Evolutionary conservation across 2,888 invertebrate genomes (phyloP).

Genomic region (Belgica antarctica): DNA sequence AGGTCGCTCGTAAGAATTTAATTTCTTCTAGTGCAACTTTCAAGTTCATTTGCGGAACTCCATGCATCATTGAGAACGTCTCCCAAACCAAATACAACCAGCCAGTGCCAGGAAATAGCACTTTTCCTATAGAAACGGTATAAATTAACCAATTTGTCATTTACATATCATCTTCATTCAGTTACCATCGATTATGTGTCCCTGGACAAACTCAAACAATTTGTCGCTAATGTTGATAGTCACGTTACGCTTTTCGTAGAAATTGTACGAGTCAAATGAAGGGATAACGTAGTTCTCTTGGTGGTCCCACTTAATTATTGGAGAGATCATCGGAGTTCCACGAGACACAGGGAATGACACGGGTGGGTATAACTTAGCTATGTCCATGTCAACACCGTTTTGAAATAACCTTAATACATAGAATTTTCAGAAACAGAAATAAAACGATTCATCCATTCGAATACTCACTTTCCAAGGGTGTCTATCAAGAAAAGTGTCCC

Average conservation of each 20-base stretch:
- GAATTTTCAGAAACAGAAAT: too few relatives aligned
- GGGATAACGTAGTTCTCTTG: constrained; percentile 69
- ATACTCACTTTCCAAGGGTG: constrained; percentile 57
- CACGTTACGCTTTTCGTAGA: constrained; percentile 65
- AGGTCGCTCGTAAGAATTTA: constrained; percentile 61
- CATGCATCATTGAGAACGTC: constrained; percentile 54
- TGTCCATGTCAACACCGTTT: constrained; percentile 31
- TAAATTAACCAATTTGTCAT: constrained; percentile 8
- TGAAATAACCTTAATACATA: constrained; percentile 25
- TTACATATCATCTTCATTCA: constrained; percentile 55
- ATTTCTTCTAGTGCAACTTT: constrained; percentile 51
- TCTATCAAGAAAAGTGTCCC: constrained; percentile 53
- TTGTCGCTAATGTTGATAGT: constrained; percentile 63
- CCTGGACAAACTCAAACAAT: constrained; percentile 69
- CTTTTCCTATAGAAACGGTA: constrained; percentile 54
- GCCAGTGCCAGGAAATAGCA: constrained; percentile 65
- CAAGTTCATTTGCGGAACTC: constrained; percentile 53
- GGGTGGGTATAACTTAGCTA: constrained; percentile 64
- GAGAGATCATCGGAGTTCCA: constrained; percentile 76
- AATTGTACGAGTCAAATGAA: constrained; percentile 65
- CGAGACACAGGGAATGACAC: constrained; percentile 74
- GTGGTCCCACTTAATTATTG: constrained; percentile 79
- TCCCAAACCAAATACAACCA: constrained; percentile 54
- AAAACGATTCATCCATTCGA: too few relatives aligned
- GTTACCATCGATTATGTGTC: constrained; percentile 76